phyloP scores from a whole-genome alignment of 2,797 vertebrate genomes.

The Propithecus perrieri region DNA sequence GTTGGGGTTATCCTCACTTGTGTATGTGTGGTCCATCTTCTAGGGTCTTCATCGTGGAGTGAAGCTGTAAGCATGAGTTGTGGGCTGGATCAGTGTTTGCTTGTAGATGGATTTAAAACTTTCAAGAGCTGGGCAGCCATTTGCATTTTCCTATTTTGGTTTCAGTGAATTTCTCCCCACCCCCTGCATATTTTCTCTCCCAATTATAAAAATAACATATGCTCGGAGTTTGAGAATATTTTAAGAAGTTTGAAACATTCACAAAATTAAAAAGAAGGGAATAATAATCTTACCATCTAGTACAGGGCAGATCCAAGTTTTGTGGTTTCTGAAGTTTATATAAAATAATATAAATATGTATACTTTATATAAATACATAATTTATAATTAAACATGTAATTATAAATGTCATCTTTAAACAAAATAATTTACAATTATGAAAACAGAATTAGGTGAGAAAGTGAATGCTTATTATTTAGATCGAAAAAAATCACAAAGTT shows the following conservation, averaged over 20 bases:
- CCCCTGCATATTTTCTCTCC: neutral
- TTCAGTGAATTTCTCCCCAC: neutral
- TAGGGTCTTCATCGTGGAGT: neutral
- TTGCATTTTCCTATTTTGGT: neutral
- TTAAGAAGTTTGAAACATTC: constrained; percentile 20
- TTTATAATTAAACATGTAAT: neutral
- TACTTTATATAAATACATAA: neutral
- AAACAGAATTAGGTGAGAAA: neutral
- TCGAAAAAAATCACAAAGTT: neutral
- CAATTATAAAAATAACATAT: neutral
- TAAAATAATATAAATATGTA: neutral
- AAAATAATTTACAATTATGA: neutral
- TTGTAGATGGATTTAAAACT: constrained; percentile 8
- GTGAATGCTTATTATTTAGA: neutral
- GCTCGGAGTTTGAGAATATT: constrained; percentile 18
- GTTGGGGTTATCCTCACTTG: neutral
- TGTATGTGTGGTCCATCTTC: neutral
- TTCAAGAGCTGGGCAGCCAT: neutral
- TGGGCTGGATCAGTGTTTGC: neutral
- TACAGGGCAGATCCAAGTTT: neutral
- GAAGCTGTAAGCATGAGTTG: neutral
- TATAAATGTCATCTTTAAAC: neutral
- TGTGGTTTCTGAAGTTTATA: neutral
- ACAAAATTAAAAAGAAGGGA: constrained; percentile 7
- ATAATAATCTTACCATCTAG: neutral